These are phyloP conservation scores for Torymus tubicola DNA, from an alignment of 2,888 invertebrate species.

Conservation along the genomic window DNA sequence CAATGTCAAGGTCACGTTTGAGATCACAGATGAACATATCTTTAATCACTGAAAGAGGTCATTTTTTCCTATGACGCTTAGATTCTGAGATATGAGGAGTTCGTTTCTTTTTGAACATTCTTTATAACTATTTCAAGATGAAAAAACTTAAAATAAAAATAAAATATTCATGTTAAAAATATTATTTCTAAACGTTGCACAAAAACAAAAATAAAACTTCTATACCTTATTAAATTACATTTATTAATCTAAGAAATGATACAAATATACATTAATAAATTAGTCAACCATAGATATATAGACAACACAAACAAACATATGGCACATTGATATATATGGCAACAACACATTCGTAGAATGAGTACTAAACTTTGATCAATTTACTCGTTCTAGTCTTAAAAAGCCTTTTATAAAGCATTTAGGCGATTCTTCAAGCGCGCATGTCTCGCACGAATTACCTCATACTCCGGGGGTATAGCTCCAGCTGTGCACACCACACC, in stretches of 20 bases:
- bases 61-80: too few species aligned
- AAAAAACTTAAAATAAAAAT: too few species aligned
- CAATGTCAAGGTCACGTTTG: too few species aligned
- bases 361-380: not conserved
- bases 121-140: too few species aligned
- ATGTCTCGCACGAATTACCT: slow-evolving; percentile 68
- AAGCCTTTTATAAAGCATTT: not conserved
- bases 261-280: slow-evolving; percentile 21
- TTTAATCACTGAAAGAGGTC: too few species aligned
- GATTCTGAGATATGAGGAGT: too few species aligned
- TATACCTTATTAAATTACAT: slow-evolving; percentile 4
- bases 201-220: slow-evolving; percentile 25
- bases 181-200: not conserved
- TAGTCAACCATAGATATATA: not conserved
- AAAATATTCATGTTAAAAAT: too few species aligned
- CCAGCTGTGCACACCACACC: slow-evolving; percentile 78
- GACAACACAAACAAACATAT: slow-evolving; percentile 10
- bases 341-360: not conserved
- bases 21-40: too few species aligned
- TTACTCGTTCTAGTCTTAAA: not conserved
- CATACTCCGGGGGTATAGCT: slow-evolving; percentile 62
- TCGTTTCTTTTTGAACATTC: too few species aligned
- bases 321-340: slow-evolving; percentile 9
- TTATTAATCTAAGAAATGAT: slow-evolving; percentile 24
- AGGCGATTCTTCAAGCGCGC: slow-evolving; percentile 42